Evolutionary conservation across 2,113 vertebrate genomes (phyloP), one percentile per base, ranked within the genome.

Genomic region (Kryptolebias marmoratus): DNA sequence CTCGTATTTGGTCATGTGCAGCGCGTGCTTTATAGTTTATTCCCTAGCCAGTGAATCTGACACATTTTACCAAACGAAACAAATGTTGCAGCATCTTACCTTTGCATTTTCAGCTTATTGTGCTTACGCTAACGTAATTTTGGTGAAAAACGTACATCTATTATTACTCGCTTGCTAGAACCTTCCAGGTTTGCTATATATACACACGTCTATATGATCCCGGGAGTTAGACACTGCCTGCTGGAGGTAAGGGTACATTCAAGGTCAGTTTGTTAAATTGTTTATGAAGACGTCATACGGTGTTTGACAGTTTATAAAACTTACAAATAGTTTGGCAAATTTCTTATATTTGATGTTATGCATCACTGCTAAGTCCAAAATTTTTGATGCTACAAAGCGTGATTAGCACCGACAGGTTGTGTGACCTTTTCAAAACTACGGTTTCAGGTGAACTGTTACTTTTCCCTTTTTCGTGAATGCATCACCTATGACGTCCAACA

Each of bases 391-490:
- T 11, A 42, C 36, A 12, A 27, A 39, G 2, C 6, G 12, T 16
- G 14, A 56, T 36, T 36, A 7, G 32, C 32, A 36, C 11, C 2
- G 22, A 27, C 18, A 44, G 10, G 22, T 4, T 55, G 22, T 64
- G 16, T 7, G 16, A 42, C 2, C 14, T 44, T 31, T 55, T 32
- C 5, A 11, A 50, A 18, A 15, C 1, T 22, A n/a, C 8, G 22
- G 22, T 0, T 22, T 27, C 1, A 1, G 36, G 7, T 9, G 0
- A 15, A 14, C 1, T 1, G 1, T 3, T 0, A 18, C 4, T 28
- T 61, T 64, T 63, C 1, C 4, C 6, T 22, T 13, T 13, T 31
- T 5, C 9, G 0, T 48, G 45, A 79, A 79, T 10, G 58, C 48
- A 65, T 8, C 73, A 58, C 16, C 11, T 0, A 0, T 0, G 1